Conservation (phyloP, 2,888 invertebrate species). For the Isoperla grammatica region DNA sequence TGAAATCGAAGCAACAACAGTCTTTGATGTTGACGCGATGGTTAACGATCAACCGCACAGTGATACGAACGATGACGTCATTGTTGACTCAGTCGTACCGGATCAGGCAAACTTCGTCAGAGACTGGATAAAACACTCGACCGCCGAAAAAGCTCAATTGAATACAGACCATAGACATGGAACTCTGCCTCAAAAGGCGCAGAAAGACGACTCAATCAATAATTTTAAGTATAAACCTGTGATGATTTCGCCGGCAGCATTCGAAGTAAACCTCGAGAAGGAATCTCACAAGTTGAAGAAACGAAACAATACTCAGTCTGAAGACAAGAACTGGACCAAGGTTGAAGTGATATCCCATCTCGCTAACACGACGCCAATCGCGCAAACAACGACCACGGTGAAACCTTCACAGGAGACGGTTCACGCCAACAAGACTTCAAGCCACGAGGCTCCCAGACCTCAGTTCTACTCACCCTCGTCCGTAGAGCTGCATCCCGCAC, state of each 20-base stretch:
- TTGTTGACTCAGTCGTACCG: background rate
- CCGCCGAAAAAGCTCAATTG: background rate
- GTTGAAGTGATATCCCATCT: background rate
- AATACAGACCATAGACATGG: too few relatives aligned
- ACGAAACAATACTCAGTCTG: too few relatives aligned
- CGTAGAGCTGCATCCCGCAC: conserved; percentile 52
- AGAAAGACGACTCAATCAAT: too few relatives aligned
- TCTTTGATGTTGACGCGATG: conserved; percentile 31
- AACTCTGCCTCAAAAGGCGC: too few relatives aligned
- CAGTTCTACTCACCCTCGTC: conserved; percentile 29
- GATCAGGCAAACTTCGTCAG: too few relatives aligned
- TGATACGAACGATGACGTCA: background rate
- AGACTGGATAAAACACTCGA: background rate
- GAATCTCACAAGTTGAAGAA: too few relatives aligned
- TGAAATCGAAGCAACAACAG: conserved; percentile 23
- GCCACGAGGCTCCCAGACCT: background rate
- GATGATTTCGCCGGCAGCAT: too few relatives aligned
- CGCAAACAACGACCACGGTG: too few relatives aligned
- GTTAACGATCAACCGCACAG: conserved; percentile 3
- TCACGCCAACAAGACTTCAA: background rate
- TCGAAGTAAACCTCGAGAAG: too few relatives aligned
- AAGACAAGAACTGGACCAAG: background rate
- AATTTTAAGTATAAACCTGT: too few relatives aligned
- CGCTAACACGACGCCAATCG: background rate
- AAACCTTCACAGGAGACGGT: too few relatives aligned